Conservation (phyloP, 2,888 invertebrate species). For the Acrobasis repandana region DNA sequence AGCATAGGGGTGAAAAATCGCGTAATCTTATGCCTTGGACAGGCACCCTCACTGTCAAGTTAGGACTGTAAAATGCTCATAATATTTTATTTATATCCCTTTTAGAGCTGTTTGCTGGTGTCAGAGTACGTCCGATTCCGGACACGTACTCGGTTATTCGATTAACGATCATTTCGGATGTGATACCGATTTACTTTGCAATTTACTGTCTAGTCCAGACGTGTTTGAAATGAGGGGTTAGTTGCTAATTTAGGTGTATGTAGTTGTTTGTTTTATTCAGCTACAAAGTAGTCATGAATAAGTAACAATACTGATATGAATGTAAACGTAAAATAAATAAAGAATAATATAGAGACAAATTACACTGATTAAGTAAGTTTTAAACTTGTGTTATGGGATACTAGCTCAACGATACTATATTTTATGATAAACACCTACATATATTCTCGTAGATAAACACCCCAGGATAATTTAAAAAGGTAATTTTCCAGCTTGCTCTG, state of each 20-base stretch:
- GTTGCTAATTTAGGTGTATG: background rate
- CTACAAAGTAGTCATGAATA: no score
- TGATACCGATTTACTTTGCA: constrained; percentile 16
- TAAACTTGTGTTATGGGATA: no score
- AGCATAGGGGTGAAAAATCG: background rate
- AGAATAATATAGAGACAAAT: no score
- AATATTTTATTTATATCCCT: constrained; percentile 24
- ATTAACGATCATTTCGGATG: constrained; percentile 17
- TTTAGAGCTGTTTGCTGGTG: constrained; percentile 21
- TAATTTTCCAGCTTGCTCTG: no score
- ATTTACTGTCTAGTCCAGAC: constrained; percentile 12
- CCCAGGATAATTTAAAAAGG: no score
- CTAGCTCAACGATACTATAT: no score
- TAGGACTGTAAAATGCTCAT: constrained; percentile 24
- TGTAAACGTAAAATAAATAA: no score
- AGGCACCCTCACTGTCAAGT: constrained; percentile 8
- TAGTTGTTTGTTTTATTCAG: background rate
- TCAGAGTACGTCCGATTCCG: constrained; percentile 17
- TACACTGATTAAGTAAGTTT: no score
- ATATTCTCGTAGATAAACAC: no score
- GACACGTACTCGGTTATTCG: constrained; percentile 13
- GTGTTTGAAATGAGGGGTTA: background rate
- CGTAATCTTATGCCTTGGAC: constrained; percentile 10
- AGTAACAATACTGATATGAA: no score
- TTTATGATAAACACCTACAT: no score